Conservation (phyloP, 2,797 vertebrate genomes). For the Pristis pectinata region DNA sequence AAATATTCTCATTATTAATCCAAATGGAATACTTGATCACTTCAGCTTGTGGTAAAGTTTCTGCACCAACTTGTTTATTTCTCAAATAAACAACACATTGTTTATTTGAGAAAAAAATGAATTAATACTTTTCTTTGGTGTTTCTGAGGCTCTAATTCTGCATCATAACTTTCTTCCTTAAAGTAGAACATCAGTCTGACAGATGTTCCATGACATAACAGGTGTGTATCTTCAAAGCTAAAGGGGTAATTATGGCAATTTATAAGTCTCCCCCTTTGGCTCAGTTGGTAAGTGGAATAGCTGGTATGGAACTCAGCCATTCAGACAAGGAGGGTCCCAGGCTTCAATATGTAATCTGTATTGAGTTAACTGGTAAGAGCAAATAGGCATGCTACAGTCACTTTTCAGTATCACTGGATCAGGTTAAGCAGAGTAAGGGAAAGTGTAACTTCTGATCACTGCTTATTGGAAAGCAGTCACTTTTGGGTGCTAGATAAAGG, state of each 20-base stretch:
- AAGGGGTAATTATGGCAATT: conserved; percentile 27
- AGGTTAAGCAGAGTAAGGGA: background rate
- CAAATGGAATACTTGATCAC: background rate
- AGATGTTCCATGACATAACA: conserved; percentile 32
- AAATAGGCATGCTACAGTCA: background rate
- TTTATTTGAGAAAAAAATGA: no score
- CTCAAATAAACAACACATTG: no score
- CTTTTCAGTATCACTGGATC: background rate
- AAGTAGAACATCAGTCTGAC: conserved; percentile 28
- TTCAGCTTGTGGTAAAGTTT: background rate
- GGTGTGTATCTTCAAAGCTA: conserved; percentile 21
- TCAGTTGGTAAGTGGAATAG: conserved; percentile 13
- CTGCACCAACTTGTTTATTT: no score
- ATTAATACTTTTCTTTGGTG: background rate
- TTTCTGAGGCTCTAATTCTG: background rate
- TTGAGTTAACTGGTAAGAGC: conserved; percentile 4
- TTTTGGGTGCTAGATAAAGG: background rate
- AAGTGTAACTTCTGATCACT: background rate
- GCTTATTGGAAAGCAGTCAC: background rate
- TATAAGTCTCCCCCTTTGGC: conserved; percentile 19
- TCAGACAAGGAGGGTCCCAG: conserved; percentile 4
- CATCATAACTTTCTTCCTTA: conserved; percentile 8
- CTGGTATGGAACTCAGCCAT: conserved; percentile 2
- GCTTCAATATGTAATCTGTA: background rate
- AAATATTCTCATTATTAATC: background rate